phyloP scores from a whole-genome alignment of 2,113 vertebrate species.

The Petrocephalus zakoni region DNA sequence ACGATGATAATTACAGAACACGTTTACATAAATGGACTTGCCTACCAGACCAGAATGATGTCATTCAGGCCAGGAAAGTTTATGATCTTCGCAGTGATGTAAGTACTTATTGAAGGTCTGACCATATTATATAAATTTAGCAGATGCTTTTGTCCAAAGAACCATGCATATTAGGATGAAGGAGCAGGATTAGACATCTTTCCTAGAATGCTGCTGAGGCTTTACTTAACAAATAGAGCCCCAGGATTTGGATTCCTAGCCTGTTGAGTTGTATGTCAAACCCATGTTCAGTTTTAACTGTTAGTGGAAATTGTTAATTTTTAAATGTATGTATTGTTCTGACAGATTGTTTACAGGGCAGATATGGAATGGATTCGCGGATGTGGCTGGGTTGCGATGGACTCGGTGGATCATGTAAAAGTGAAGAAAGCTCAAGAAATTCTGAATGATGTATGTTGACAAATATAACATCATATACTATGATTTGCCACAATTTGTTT shows the following conservation, averaged over 20 bases:
- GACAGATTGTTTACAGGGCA: conserved; percentile 78
- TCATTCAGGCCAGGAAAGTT: conserved; percentile 82
- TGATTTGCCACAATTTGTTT: neutral
- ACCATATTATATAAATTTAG: neutral
- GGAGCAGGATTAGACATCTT: neutral
- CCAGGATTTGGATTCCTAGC: neutral
- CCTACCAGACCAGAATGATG: conserved; percentile 83
- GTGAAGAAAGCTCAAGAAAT: conserved; percentile 81
- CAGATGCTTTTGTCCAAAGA: neutral
- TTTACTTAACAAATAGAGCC: neutral
- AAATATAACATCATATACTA: neutral
- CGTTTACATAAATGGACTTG: conserved; percentile 86
- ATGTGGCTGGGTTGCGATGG: conserved; percentile 84
- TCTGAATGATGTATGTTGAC: conserved; percentile 71
- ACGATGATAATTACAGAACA: conserved; percentile 79
- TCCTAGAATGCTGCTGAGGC: neutral
- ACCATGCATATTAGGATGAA: neutral
- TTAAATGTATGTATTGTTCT: neutral
- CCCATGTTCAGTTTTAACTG: neutral
- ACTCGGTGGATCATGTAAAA: conserved; percentile 85
- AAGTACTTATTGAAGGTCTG: conserved; percentile 39
- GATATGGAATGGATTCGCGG: conserved; percentile 96
- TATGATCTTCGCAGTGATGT: conserved; percentile 91
- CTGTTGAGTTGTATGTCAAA: neutral
- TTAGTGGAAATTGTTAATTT: neutral